Base-by-base conservation (phyloP, 2,113 vertebrate genomes). In the Lontra canadensis region DNA sequence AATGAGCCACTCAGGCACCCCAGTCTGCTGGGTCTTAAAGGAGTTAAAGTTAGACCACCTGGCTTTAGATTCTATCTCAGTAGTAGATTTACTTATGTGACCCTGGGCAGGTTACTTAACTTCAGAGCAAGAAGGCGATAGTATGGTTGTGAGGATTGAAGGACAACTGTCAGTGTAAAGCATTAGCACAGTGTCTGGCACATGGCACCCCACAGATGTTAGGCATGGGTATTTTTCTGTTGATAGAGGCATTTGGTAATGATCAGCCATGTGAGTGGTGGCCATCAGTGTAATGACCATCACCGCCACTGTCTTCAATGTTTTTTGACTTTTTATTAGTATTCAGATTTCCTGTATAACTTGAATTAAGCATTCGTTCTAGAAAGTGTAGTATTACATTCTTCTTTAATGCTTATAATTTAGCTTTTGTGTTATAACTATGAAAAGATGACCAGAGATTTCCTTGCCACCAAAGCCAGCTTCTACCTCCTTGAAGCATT, bases 41-140 rank as follows among this genome's bases (percentile, higher is more conserved):
- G 57, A 78, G 57, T 90, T 90, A 47, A 78, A 95, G 65, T 96
- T 83, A 88, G 47, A 87, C 47, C 74, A n/a, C 31, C n/a, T 96
- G 26, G 71, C 55, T 95, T 97, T 97, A 91, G 81, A 93, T 65
- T 87, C 65, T 36, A 89, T 96, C 82, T 94, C 57, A 81, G 76
- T 57, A 65, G 7, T 95, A 42, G 67, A 95, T 95, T 84, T 84
- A 94, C 20, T 69, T 89, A 2, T 94, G 34, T 96, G 93, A 90
- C 61, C 36, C 93, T 93, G 73, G 57, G 52, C 29, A 88, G 78
- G n/a, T 89, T 97, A 97, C 88, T 88, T 79, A 88, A 73, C 92
- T 91, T 97, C 82, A 61, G 17, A 86, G 67, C 91, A 96, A 98
- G 92, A 91, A 86, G 52, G 57, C 47, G n/a, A 80, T 94, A 42